Base-by-base conservation (phyloP, 2,797 vertebrate genomes). In the Oreochromis grahami region DNA sequence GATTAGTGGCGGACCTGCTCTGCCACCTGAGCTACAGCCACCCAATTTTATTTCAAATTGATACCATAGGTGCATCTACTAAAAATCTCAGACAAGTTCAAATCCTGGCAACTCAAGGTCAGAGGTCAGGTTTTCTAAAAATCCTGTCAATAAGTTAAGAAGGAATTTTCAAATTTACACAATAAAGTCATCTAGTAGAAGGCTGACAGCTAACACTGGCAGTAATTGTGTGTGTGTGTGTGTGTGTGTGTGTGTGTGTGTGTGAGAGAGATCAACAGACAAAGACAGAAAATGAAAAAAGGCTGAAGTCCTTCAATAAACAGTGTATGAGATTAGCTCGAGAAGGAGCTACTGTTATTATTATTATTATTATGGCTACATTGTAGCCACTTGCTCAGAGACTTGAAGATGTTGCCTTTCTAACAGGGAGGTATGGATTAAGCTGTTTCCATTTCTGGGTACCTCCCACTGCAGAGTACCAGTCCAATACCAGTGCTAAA, bases 221-320 rank as follows among this genome's bases (percentile, higher is more conserved):
- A 14, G 41, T 6, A 14, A 43, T 45, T 6, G 13, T 8, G 15
- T 17, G 6, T 48, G 7, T 21, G 10, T 24, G 2, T 53, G 21
- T 53, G 3, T 4, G 4, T 55, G 2, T 8, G 1, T 2, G 5
- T 34, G 1, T 7, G 17, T n/a, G 6, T n/a, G 34, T 0, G 6
- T 1, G 5, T 3, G 19, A 3, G 8, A 24, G 7, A 51, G 50
- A 26, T 24, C 5, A 7, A 41, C 14, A 21, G 24, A 15, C 63
- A 70, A 15, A 43, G 56, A 60, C 4, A 60, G 21, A 9, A 15
- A 43, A 38, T 26, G 4, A 3, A 15, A 41, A 6, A 8, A n/a
- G 50, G 50, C 19, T 51, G 19, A 9, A 8, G 36, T 2, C 13
- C n/a, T 68, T 1, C 15, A 56, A 50, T 74, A 65, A 78, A 89